Conservation (phyloP, 2,888 invertebrate species). For the Polyommatus iphigenia region DNA sequence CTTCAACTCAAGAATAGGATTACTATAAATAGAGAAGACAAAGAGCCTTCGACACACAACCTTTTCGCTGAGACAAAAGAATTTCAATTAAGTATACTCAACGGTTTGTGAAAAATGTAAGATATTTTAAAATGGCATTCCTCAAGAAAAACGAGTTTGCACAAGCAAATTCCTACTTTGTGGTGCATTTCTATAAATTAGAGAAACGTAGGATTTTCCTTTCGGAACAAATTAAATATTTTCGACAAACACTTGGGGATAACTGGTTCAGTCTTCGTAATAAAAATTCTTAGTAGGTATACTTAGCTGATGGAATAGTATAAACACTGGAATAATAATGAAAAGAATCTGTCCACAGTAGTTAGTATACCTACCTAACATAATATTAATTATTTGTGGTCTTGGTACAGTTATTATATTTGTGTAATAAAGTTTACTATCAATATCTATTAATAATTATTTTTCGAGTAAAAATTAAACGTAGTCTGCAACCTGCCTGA, state of each 20-base stretch:
- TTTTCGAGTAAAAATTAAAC: no score
- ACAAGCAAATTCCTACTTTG: constrained; percentile 25
- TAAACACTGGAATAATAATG: not conserved
- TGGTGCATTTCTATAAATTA: constrained; percentile 27
- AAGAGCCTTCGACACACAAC: not conserved
- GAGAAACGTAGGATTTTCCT: not conserved
- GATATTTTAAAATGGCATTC: constrained; percentile 19
- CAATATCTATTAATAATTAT: no score
- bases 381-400: no score
- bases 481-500: no score
- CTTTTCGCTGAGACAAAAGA: constrained; percentile 17
- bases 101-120: constrained; percentile 20
- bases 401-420: no score
- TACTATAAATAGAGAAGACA: constrained; percentile 4
- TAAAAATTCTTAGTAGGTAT: not conserved
- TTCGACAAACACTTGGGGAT: not conserved
- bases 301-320: not conserved
- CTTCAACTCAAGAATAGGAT: not conserved
- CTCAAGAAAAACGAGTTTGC: constrained; percentile 3
- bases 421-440: no score
- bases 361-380: no score
- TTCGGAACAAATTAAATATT: not conserved
- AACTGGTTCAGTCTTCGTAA: not conserved
- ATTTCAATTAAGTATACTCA: constrained; percentile 26
- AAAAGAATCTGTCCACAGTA: not conserved